Evolutionary conservation across 2,888 invertebrate species (phyloP), one percentile per base, ranked within the genome.

Genomic region (Archaeoteleia sp.): DNA sequence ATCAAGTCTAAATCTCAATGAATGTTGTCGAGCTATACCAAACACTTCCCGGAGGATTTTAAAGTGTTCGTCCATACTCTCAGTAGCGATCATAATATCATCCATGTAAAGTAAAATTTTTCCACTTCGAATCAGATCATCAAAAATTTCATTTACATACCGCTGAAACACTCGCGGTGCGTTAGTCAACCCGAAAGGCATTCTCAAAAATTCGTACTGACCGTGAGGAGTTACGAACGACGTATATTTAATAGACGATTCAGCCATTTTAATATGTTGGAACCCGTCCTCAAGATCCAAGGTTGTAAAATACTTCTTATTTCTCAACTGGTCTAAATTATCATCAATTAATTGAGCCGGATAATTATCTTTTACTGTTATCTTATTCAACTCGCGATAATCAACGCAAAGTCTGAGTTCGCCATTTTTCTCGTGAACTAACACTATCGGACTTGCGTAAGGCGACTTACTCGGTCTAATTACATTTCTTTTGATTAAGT

Each of bases 141-240:
- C 14, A 9, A 42, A 42, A 20, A 42, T 10, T 4, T n/a, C 10
- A 10, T 2, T 42, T 2, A 42, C 23, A 27, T n/a, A n/a, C n/a
- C n/a, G n/a, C n/a, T n/a, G n/a, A n/a, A n/a, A n/a, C n/a, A n/a
- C n/a, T n/a, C n/a, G n/a, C n/a, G n/a, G n/a, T n/a, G n/a, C n/a
- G n/a, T n/a, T n/a, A n/a, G n/a, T n/a, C n/a, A n/a, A n/a, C n/a
- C n/a, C n/a, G n/a, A n/a, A n/a, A n/a, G n/a, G n/a, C 76, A 79
- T 78, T 51, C 67, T 68, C n/a, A 67, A 17, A 67, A 70, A 82
- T 63, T 80, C 78, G 45, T 39, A 80, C 37, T 80, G 78, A 0
- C 78, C 78, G 14, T 70, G 51, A n/a, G 70, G 74, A 3, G 72
- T n/a, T n/a, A n/a, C n/a, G n/a, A n/a, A n/a, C n/a, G n/a, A n/a